These are phyloP conservation scores for Opisthograptis luteolata DNA, from an alignment of 2,888 invertebrate species.

Conservation along the genomic window DNA sequence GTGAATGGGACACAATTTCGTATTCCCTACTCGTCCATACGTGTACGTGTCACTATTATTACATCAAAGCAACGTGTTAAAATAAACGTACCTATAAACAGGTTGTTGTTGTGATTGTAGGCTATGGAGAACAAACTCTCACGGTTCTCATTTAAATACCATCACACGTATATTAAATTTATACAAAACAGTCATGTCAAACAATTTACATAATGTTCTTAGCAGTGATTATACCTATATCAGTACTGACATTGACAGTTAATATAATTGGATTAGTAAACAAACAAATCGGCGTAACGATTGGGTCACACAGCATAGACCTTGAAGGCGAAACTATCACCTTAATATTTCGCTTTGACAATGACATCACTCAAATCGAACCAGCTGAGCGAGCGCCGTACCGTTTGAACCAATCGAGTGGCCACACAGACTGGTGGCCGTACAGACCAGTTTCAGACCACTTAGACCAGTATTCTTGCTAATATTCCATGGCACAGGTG, in stretches of 20 bases:
- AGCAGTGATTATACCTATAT: too few species aligned
- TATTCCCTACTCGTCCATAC: conserved; percentile 34
- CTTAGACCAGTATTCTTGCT: conserved; percentile 17
- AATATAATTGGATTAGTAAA: conserved; percentile 11
- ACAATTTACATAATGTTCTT: too few species aligned
- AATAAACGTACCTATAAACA: conserved; percentile 39
- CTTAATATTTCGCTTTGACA: conserved; percentile 21
- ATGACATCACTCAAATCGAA: conserved; percentile 29
- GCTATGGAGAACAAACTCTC: not conserved
- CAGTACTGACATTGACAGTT: conserved; percentile 1
- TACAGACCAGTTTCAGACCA: conserved; percentile 11
- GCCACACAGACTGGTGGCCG: conserved; percentile 1
- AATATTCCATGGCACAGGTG: conserved; percentile 28
- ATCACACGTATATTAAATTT: not conserved
- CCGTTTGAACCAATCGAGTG: conserved; percentile 4
- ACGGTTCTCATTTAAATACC: not conserved
- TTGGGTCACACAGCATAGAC: conserved; percentile 15
- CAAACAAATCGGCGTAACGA: conserved; percentile 13
- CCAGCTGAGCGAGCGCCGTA: conserved; percentile 3
- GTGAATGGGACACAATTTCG: conserved; percentile 40
- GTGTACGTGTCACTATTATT: conserved; percentile 17
- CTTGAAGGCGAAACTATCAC: conserved; percentile 32
- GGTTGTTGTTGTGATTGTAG: conserved; percentile 44
- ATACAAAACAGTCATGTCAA: not conserved
- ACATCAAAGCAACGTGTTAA: conserved; percentile 4